Evolutionary conservation across 2,797 vertebrate genomes (phyloP).

Genomic region (Poecilia gillii): DNA sequence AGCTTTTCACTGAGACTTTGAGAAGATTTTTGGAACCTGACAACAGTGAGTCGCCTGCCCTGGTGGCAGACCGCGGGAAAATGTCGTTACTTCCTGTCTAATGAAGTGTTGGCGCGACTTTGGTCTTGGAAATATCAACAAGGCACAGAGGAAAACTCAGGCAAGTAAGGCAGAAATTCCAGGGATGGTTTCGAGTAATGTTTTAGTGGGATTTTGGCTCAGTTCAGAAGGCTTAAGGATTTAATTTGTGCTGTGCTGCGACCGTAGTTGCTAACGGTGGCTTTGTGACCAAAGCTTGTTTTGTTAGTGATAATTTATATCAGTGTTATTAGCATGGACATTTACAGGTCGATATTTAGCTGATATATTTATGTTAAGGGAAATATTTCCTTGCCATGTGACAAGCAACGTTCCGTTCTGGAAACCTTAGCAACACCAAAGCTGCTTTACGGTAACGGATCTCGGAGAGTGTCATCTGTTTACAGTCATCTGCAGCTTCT

Average conservation of each 20-base stretch:
- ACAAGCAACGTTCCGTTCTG: neutral
- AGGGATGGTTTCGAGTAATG: neutral
- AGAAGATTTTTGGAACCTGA: neutral
- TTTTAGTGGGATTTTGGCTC: neutral
- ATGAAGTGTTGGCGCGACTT: constrained; percentile 78
- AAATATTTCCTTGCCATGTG: neutral
- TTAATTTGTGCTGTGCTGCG: neutral
- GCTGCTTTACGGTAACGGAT: neutral
- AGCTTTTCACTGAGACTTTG: neutral
- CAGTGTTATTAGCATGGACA: neutral
- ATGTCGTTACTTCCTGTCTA: constrained; percentile 81
- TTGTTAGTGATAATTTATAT: neutral
- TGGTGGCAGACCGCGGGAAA: constrained; percentile 81
- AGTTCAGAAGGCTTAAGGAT: neutral
- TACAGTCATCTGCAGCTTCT: neutral
- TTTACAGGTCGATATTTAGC: neutral
- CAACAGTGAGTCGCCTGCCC: neutral
- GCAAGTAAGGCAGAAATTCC: constrained; percentile 21
- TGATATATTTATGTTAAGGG: neutral
- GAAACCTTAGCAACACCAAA: neutral
- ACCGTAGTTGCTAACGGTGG: neutral
- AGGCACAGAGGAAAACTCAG: neutral
- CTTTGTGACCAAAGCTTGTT: neutral
- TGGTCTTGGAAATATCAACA: constrained; percentile 63
- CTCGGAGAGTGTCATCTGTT: neutral